phyloP scores from a whole-genome alignment of 2,888 invertebrate species.

The Lepidocyrtoides sp. region DNA sequence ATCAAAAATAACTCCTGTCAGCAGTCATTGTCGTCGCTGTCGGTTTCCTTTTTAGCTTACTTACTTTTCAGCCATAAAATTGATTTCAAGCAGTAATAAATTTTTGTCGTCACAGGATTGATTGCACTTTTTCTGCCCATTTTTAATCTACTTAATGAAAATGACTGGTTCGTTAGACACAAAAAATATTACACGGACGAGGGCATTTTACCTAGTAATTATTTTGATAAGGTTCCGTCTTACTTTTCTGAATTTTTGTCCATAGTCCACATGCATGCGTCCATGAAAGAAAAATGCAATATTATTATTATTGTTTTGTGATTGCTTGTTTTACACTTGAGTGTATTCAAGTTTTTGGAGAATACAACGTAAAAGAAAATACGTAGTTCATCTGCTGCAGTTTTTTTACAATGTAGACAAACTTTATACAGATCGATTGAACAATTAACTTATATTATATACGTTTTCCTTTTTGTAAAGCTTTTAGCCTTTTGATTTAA shows the following conservation, averaged over 20 bases:
- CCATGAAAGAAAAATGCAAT: neutral
- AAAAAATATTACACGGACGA: neutral
- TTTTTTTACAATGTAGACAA: neutral
- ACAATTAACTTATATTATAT: constrained; percentile 79
- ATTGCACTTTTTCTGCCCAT: constrained; percentile 2
- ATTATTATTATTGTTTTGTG: neutral
- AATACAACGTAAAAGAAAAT: neutral
- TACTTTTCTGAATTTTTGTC: neutral
- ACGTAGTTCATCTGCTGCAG: neutral
- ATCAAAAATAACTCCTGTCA: constrained; percentile 46
- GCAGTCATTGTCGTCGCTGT: constrained; percentile 24
- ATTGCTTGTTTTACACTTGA: neutral
- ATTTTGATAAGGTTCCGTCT: neutral
- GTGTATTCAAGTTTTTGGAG: neutral
- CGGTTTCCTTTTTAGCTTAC: constrained; percentile 22
- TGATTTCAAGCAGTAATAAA: constrained; percentile 32
- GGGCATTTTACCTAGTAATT: constrained; percentile 5
- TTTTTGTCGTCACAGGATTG: constrained; percentile 37
- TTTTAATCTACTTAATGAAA: constrained; percentile 36
- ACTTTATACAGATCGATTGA: constrained; percentile 73
- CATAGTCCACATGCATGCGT: neutral
- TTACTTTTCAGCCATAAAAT: neutral
- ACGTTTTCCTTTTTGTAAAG: neutral
- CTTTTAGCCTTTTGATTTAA: constrained; percentile 2
- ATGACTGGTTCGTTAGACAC: constrained; percentile 33